These are phyloP conservation scores for Bombus pascuorum DNA, from an alignment of 1,140 invertebrate genomes.

Conservation along the genomic window DNA sequence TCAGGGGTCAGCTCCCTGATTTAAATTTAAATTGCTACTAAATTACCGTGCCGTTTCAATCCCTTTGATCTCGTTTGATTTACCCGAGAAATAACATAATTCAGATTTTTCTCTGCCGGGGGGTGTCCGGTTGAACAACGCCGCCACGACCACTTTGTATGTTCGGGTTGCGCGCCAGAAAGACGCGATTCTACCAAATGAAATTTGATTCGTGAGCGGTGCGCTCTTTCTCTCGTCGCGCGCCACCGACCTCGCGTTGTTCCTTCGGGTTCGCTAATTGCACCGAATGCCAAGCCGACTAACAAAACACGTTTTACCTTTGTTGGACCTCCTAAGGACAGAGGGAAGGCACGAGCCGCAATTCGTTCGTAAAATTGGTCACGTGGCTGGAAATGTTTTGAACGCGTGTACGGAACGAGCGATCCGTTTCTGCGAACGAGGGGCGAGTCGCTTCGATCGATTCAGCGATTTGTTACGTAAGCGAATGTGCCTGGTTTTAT, in stretches of 20 bases:
- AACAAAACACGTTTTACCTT: slow-evolving; percentile 65
- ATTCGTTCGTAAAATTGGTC: slow-evolving; percentile 73
- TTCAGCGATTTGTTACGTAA: slow-evolving; percentile 62
- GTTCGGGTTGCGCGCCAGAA: no score
- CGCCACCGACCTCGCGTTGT: neutral
- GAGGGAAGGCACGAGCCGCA: slow-evolving; percentile 52
- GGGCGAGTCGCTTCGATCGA: slow-evolving; percentile 41
- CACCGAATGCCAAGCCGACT: slow-evolving; percentile 46
- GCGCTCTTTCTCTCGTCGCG: neutral
- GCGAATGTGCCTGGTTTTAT: slow-evolving; percentile 43
- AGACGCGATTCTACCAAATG: slow-evolving; percentile 13
- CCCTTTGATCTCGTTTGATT: slow-evolving; percentile 44
- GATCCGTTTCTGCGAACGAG: neutral
- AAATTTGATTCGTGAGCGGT: slow-evolving; percentile 41
- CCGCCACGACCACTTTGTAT: neutral
- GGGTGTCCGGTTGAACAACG: neutral
- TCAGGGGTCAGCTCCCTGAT: slow-evolving; percentile 27
- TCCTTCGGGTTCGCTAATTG: slow-evolving; percentile 58
- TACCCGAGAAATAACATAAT: slow-evolving; percentile 33
- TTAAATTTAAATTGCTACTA: slow-evolving; percentile 48
- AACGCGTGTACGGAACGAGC: slow-evolving; percentile 30
- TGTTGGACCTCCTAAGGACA: slow-evolving; percentile 17
- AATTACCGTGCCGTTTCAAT: slow-evolving; percentile 24
- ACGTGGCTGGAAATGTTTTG: slow-evolving; percentile 71
- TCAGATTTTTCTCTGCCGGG: slow-evolving; percentile 29